A percentile compares a stretch with the other conserved stretches of the same genome.
phyloP scores from a whole-genome alignment of 1,140 invertebrate species.

The Sminthurides bifidus region DNA sequence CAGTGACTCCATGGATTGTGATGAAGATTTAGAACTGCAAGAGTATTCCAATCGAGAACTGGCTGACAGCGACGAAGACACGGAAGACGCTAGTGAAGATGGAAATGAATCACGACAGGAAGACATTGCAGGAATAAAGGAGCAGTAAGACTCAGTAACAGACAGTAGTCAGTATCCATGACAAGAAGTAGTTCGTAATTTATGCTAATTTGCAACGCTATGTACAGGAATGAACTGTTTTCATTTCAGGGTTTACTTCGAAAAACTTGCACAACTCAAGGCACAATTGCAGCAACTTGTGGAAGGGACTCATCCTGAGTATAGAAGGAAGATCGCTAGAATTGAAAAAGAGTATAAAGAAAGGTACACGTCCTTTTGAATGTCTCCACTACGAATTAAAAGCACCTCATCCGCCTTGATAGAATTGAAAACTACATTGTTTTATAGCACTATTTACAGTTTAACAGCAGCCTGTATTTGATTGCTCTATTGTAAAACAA shows the following conservation, averaged over 20 bases:
- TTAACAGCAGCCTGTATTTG: too few relatives aligned
- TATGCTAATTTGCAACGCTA: too few relatives aligned
- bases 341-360: slow-evolving; percentile 71
- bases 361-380: too few relatives aligned
- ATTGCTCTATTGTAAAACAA: background rate
- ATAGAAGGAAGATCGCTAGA: slow-evolving; percentile 63
- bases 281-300: slow-evolving; percentile 78
- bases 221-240: background rate
- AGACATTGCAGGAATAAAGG: slow-evolving; percentile 4
- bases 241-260: slow-evolving; percentile 71
- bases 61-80: slow-evolving; percentile 21
- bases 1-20: slow-evolving; percentile 12
- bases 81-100: slow-evolving; percentile 36
- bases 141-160: slow-evolving; percentile 15
- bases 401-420: background rate
- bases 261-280: slow-evolving; percentile 78
- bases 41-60: slow-evolving; percentile 5
- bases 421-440: background rate
- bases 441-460: background rate
- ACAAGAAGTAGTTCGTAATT: too few relatives aligned
- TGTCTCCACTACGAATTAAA: too few relatives aligned
- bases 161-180: too few relatives aligned
- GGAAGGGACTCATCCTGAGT: slow-evolving; percentile 76
- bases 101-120: background rate
- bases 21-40: slow-evolving; percentile 10